These are phyloP conservation scores for Novumbra hubbsi DNA, from an alignment of 2,797 vertebrate species.

Conservation along the genomic window DNA sequence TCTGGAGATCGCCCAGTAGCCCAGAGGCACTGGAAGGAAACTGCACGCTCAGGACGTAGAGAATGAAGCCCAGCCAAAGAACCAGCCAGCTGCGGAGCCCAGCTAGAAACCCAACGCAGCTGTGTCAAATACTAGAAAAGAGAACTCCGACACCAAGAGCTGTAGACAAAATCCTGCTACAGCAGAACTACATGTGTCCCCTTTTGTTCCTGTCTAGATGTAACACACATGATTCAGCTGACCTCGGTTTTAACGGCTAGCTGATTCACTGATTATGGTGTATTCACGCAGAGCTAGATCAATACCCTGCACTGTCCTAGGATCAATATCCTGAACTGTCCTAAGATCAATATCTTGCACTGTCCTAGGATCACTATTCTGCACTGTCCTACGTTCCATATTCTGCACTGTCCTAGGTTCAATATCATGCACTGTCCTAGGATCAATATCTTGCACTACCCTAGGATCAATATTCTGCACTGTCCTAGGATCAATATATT, in stretches of 20 bases:
- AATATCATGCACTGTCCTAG: background rate
- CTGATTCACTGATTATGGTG: background rate
- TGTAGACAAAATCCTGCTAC: background rate
- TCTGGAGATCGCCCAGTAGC: background rate
- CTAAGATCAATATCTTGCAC: background rate
- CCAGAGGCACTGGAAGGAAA: background rate
- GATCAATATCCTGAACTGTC: background rate
- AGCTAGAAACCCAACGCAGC: background rate
- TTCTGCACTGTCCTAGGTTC: background rate
- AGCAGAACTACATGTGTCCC: background rate
- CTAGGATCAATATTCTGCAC: background rate
- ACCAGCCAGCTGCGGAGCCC: background rate
- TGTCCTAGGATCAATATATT: background rate
- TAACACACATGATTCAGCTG: conserved; percentile 3
- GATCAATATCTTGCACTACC: too few species aligned
- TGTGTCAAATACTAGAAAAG: background rate
- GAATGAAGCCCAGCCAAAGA: background rate
- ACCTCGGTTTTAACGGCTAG: background rate
- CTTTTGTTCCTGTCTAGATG: background rate
- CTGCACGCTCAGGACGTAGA: background rate
- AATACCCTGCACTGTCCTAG: background rate
- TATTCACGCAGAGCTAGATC: background rate
- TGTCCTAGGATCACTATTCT: too few species aligned
- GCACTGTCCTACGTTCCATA: too few species aligned
- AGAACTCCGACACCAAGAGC: background rate